Conservation (phyloP, 2,888 invertebrate genomes). For the Dryadula phaetusa region DNA sequence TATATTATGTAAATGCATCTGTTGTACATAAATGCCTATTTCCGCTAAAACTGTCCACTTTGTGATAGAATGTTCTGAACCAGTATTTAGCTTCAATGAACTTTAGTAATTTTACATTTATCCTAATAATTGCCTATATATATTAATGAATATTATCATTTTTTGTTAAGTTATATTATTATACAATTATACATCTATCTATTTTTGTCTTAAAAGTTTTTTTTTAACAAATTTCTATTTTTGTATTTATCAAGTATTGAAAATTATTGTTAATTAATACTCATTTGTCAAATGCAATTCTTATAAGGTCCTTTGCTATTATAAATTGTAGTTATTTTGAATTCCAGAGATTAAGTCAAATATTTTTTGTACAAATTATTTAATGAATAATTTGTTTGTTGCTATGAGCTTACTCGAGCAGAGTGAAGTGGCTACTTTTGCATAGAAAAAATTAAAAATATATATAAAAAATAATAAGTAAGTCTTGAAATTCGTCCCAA, state of each 20-base stretch:
- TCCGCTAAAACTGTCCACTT: conserved; percentile 32
- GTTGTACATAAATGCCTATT: conserved; percentile 26
- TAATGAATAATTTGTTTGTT: conserved; percentile 33
- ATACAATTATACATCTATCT: conserved; percentile 32
- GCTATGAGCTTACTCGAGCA: conserved; percentile 32
- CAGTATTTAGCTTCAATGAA: conserved; percentile 28
- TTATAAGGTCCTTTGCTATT: conserved; percentile 1
- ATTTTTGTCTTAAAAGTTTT: conserved; percentile 26
- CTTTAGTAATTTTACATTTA: not conserved
- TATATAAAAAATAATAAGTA: conserved; percentile 9
- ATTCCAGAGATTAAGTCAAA: conserved; percentile 42
- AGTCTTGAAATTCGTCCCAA: conserved; percentile 35
- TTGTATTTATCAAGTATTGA: conserved; percentile 47
- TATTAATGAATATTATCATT: conserved; percentile 22
- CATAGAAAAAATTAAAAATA: not conserved
- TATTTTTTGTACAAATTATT: conserved; percentile 48
- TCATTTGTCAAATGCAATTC: conserved; percentile 41
- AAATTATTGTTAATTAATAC: conserved; percentile 41
- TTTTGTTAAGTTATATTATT: conserved; percentile 29
- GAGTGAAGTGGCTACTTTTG: conserved; percentile 37
- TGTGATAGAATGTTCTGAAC: conserved; percentile 24
- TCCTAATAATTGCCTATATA: conserved; percentile 11
- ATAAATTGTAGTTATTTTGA: conserved; percentile 25
- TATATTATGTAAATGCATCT: not conserved
- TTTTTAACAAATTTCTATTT: conserved; percentile 49